A percentile compares a stretch with the other conserved stretches of the same genome.
Conservation (phyloP, 2,113 vertebrate species). For the Zosterops borbonicus region DNA sequence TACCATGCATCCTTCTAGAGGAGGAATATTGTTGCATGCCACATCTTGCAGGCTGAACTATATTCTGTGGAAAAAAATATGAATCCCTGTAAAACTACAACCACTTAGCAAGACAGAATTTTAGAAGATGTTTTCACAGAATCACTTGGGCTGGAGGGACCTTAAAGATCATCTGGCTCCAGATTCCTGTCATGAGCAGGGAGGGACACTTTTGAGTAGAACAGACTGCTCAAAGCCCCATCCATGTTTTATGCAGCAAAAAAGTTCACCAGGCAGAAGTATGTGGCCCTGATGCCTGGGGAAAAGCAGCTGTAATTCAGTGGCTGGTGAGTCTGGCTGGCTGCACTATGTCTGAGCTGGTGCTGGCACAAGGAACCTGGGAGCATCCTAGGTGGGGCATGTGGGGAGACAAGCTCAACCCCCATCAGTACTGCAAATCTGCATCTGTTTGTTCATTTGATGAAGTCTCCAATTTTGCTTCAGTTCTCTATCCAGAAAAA, state of each 20-base stretch:
- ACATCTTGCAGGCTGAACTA: neutral
- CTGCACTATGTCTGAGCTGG: neutral
- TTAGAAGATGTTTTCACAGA: neutral
- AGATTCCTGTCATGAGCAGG: neutral
- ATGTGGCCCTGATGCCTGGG: accelerated
- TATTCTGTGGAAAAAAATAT: neutral
- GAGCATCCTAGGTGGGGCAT: neutral
- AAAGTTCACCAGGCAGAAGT: neutral
- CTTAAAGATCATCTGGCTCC: neutral
- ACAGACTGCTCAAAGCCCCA: neutral
- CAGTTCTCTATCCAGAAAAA: neutral
- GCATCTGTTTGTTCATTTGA: neutral
- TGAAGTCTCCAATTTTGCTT: neutral
- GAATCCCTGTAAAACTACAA: neutral
- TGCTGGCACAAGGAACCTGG: neutral
- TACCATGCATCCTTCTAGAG: neutral
- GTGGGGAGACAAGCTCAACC: neutral
- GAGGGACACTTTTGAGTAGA: neutral
- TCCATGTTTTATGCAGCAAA: neutral
- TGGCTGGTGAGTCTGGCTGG: neutral
- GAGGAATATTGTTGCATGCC: neutral
- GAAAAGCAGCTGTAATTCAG: neutral
- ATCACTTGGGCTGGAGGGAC: neutral
- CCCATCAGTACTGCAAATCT: neutral
- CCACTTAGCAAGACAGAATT: neutral